Evolutionary conservation across 2,113 vertebrate species (phyloP).

Genomic region (Eretmochelys imbricata): DNA sequence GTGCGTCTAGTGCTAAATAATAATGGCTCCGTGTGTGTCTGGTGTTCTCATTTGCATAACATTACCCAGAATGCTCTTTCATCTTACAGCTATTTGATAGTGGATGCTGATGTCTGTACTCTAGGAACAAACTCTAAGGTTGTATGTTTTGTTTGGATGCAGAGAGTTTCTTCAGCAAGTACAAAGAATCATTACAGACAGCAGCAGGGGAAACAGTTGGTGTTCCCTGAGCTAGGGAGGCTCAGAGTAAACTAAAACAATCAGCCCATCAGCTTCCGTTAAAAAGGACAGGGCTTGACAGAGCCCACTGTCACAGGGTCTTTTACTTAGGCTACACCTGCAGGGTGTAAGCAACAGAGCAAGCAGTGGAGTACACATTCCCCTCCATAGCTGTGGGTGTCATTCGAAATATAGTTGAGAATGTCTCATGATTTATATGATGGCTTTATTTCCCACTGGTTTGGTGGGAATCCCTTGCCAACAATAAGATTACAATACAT

Average conservation of each 20-base stretch:
- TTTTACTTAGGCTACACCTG: conserved; percentile 4
- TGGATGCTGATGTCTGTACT: background rate
- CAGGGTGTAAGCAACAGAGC: background rate
- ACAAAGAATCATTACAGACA: background rate
- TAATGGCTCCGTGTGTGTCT: too few species aligned
- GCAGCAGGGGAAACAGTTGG: too few species aligned
- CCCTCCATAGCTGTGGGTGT: background rate
- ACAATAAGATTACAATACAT: background rate
- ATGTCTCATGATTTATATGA: background rate
- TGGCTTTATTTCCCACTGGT: background rate
- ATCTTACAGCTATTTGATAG: background rate
- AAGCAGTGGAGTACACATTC: background rate
- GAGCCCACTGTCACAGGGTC: background rate
- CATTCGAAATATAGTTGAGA: background rate
- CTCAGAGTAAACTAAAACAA: background rate
- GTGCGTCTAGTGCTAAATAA: background rate
- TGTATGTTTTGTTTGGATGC: background rate
- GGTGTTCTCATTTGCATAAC: background rate
- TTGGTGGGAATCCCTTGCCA: background rate
- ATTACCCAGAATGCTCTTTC: background rate
- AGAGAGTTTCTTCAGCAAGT: background rate
- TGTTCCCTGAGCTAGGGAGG: background rate
- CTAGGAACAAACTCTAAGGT: background rate
- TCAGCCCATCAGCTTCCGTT: background rate
- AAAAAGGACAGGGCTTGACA: background rate